Base-by-base conservation (phyloP, 2,797 vertebrate genomes). In the Setipinna tenuifilis region DNA sequence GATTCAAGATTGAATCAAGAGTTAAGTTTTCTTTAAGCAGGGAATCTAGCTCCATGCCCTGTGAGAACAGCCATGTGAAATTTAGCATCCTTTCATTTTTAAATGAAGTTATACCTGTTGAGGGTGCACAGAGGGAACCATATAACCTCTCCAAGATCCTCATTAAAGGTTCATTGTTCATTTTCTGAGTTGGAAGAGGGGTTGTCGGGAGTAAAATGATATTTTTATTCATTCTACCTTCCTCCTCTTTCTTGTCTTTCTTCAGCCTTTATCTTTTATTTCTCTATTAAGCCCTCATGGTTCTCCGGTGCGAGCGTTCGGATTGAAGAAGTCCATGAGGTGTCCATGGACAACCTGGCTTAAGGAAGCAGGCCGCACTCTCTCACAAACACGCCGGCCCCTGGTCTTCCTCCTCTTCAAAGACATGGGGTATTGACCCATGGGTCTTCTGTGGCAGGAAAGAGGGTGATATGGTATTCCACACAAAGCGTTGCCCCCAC, bases 401-500 rank as follows among this genome's bases (percentile, higher is more conserved):
- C 23, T 25, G 71, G 35, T 87, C 83, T 82, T 89, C 84, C 80
- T 86, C 35, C 31, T 88, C 85, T 90, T 92, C 88, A 90, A 90
- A 90, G 86, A 86, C 61, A 23, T 82, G 58, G 85, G 62, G 87
- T 87, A 87, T 88, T 89, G 90, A 90, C 89, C 87, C 85, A 75
- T 85, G 82, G 85, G 82, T 75, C 82, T 41, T 85, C 84, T 71
- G 88, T 71, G 83, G 84, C 75, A 87, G 86, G 81, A 86, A 86
- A 78, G 71, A 78, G 71, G 50, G 31, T 78, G 71, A 90, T 89
- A 78, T 83, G 62, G 82, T 89, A 90, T 89, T 91, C 91, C 83
- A 88, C 85, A 91, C 85, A 89, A 88, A 90, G 61, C 85, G 87
- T 35, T 28, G 23, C 23, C 71, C 6, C 35, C 31, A 31, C 31